Evolutionary conservation across 2,888 invertebrate genomes (phyloP).

Genomic region (Sylvicola cinctus): DNA sequence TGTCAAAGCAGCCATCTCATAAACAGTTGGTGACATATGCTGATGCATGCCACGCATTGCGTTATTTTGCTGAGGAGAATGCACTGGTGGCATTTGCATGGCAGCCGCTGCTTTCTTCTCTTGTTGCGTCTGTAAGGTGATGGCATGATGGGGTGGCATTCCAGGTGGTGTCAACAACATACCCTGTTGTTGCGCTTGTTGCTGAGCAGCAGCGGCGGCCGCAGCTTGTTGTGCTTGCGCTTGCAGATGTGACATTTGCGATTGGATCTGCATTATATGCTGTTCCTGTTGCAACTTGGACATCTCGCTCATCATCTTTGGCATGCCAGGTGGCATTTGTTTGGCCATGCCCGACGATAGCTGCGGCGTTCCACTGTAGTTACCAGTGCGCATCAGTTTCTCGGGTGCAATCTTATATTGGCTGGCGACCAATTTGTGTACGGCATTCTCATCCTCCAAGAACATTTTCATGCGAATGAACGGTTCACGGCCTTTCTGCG

Average conservation of each 20-base stretch:
- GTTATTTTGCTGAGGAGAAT: conserved; percentile 36
- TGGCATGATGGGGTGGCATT: conserved; percentile 51
- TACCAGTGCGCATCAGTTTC: conserved; percentile 89
- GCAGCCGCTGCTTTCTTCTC: conserved; percentile 29
- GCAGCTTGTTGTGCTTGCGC: conserved; percentile 28
- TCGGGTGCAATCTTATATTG: conserved; percentile 97
- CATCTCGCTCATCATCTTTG: conserved; percentile 55
- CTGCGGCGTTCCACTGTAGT: conserved; percentile 68
- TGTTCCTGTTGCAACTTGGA: conserved; percentile 51
- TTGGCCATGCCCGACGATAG: conserved; percentile 45
- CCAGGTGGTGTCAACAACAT: conserved; percentile 58
- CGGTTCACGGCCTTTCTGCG: conserved; percentile 89
- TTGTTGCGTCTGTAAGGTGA: conserved; percentile 42
- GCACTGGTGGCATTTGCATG: conserved; percentile 32
- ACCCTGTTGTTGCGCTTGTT: conserved; percentile 29
- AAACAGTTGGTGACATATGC: conserved; percentile 84
- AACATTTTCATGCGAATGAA: conserved; percentile 98
- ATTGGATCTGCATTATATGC: conserved; percentile 24
- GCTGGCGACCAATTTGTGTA: conserved; percentile 85
- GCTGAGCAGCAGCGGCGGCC: conserved; percentile 18
- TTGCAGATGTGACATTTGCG: conserved; percentile 25
- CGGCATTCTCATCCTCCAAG: conserved; percentile 85
- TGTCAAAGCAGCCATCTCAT: conserved; percentile 92
- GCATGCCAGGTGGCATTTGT: conserved; percentile 51
- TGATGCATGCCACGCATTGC: conserved; percentile 56